Conservation (phyloP, 1,140 invertebrate species). For the Limonius californicus region DNA sequence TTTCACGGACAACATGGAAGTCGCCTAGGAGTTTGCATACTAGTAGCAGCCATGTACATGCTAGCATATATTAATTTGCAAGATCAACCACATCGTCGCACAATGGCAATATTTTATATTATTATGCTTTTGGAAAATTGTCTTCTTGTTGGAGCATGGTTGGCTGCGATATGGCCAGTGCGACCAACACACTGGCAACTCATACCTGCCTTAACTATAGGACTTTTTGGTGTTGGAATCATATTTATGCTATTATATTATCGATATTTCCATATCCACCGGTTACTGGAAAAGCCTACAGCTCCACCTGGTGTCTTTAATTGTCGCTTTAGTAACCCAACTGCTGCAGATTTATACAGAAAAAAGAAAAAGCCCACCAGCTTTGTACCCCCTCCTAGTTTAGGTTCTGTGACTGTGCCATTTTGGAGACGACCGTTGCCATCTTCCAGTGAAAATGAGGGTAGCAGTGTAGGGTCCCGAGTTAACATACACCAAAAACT, state of each 20-base stretch:
- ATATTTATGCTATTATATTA: constrained; percentile 84
- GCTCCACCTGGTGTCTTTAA: constrained; percentile 81
- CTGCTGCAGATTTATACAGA: constrained; percentile 51
- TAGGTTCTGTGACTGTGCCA: constrained; percentile 55
- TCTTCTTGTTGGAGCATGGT: constrained; percentile 67
- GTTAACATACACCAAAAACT: constrained; percentile 85
- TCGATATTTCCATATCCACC: constrained; percentile 66
- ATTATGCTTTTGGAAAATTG: constrained; percentile 88
- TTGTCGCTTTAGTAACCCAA: constrained; percentile 75
- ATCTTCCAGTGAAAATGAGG: constrained; percentile 66
- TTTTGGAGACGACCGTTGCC: constrained; percentile 78
- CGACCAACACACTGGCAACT: constrained; percentile 41
- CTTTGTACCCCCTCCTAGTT: constrained; percentile 74
- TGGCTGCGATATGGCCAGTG: constrained; percentile 50
- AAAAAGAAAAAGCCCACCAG: constrained; percentile 88
- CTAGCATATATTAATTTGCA: constrained; percentile 90
- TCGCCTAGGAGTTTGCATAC: constrained; percentile 60
- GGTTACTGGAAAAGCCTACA: constrained; percentile 46
- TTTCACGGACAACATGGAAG: constrained; percentile 75
- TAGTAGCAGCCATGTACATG: constrained; percentile 83
- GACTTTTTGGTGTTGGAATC: constrained; percentile 71
- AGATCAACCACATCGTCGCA: constrained; percentile 50
- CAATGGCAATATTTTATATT: constrained; percentile 76
- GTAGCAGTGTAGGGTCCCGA: constrained; percentile 64
- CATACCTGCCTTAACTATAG: constrained; percentile 49